Evolutionary conservation across 30 jellyfish, hydroid and myxozoan genomes (phyloP).

Genomic region (Pseudorhiza aurosa): DNA sequence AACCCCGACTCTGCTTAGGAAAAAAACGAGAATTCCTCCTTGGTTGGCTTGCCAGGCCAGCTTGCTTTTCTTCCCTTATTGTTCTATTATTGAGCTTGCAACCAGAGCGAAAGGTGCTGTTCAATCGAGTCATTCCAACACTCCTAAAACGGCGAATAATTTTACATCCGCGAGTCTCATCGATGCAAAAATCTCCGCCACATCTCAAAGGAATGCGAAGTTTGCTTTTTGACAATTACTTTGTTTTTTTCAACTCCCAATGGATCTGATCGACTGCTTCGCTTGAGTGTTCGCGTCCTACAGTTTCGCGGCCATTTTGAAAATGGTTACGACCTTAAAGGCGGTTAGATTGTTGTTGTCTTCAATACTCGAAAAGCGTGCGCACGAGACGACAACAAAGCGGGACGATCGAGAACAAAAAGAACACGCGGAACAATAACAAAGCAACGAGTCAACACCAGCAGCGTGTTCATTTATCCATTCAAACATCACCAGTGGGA

Average conservation of each 20-base stretch:
- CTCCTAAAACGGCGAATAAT: conserved; percentile 49
- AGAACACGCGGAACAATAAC: conserved; percentile 62
- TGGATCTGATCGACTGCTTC: conserved; percentile 2
- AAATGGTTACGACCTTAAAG: conserved; percentile 33
- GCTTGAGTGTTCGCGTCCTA: conserved; percentile 13
- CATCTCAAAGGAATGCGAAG: conserved; percentile 40
- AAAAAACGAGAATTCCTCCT: conserved; percentile 18
- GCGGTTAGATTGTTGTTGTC: conserved; percentile 67
- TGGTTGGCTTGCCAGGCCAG: conserved; percentile 43
- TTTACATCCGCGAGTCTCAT: conserved; percentile 40
- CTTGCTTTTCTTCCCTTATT: conserved; percentile 36
- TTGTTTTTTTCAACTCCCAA: neutral
- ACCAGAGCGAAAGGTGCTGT: conserved; percentile 67
- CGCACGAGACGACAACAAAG: conserved; percentile 56
- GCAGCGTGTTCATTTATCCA: conserved; percentile 56
- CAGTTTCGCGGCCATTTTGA: conserved; percentile 66
- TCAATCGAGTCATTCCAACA: conserved; percentile 63
- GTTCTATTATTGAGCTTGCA: conserved; percentile 48
- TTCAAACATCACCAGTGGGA: neutral
- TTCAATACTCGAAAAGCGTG: conserved; percentile 65
- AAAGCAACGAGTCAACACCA: conserved; percentile 71
- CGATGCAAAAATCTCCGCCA: conserved; percentile 26
- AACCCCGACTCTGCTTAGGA: conserved; percentile 26
- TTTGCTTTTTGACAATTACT: neutral
- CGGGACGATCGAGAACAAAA: conserved; percentile 29